Conservation (phyloP, 1,140 invertebrate species). For the Sycophaga agraensis region DNA sequence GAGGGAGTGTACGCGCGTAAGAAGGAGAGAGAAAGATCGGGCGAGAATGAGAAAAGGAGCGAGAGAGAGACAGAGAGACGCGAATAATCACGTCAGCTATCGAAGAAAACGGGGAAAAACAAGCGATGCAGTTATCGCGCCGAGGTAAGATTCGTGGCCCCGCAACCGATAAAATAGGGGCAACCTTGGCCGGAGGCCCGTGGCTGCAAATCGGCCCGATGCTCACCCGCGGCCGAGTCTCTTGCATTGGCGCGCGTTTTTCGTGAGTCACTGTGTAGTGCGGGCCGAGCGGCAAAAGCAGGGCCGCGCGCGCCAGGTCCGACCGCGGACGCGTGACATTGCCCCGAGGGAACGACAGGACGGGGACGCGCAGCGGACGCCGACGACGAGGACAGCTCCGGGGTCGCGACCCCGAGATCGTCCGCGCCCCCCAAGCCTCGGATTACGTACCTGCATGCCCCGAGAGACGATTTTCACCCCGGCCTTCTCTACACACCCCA, state of each 20-base stretch:
- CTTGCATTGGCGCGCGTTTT: background rate
- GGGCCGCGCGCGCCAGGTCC: background rate
- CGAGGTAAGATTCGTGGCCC: background rate
- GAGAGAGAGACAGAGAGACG: no score
- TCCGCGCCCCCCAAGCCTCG: no score
- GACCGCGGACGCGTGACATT: background rate
- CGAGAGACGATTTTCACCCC: slow-evolving; percentile 60
- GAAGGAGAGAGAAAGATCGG: background rate
- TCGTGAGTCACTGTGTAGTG: background rate
- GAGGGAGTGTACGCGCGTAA: background rate
- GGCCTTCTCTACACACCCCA: slow-evolving; percentile 58
- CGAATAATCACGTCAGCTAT: background rate
- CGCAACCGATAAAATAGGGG: background rate
- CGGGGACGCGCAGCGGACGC: background rate
- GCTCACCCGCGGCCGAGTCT: no score
- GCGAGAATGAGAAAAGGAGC: background rate
- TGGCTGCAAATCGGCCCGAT: no score
- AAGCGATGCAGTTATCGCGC: background rate
- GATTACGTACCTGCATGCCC: slow-evolving; percentile 57
- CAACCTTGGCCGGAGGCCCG: background rate
- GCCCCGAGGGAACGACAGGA: background rate
- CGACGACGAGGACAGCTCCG: background rate
- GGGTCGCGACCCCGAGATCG: no score
- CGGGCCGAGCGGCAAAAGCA: background rate
- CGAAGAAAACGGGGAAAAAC: background rate